phyloP scores from a whole-genome alignment of 2,888 invertebrate species.

The Crepidodera aurea region DNA sequence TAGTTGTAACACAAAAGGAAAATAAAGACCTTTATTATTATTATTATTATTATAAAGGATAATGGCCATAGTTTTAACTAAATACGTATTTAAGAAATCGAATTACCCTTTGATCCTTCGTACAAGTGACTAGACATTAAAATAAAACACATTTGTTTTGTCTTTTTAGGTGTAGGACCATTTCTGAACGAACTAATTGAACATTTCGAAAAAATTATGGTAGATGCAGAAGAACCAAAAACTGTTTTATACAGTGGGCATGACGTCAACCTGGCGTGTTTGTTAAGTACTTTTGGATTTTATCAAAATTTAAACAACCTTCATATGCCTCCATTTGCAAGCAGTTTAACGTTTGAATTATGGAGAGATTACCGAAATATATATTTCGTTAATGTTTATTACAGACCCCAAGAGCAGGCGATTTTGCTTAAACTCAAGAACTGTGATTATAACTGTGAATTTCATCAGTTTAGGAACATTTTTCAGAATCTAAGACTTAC shows the following conservation, averaged over 20 bases:
- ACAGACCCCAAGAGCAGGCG: conserved; percentile 11
- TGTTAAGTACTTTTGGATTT: conserved; percentile 16
- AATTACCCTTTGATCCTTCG: too few species aligned
- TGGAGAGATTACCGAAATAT: neutral
- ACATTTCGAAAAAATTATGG: conserved; percentile 15
- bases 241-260: conserved; percentile 16
- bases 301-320: neutral
- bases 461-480: conserved; percentile 17
- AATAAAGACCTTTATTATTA: too few species aligned
- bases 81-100: too few species aligned
- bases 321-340: conserved; percentile 23
- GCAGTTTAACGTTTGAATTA: conserved; percentile 27
- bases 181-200: conserved; percentile 23
- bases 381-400: conserved; percentile 20
- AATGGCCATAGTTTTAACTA: too few species aligned
- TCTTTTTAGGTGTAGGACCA: conserved; percentile 18
- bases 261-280: conserved; percentile 23
- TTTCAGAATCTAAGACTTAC: conserved; percentile 14
- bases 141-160: too few species aligned
- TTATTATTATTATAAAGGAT: too few species aligned
- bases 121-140: too few species aligned
- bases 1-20: too few species aligned
- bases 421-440: conserved; percentile 19
- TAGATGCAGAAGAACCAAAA: neutral
- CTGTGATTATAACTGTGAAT: conserved; percentile 21